A percentile compares a stretch with the other conserved stretches of the same genome.
These are phyloP conservation scores for Nesogale talazaci DNA, from an alignment of 2,113 vertebrate genomes.

Conservation along the genomic window DNA sequence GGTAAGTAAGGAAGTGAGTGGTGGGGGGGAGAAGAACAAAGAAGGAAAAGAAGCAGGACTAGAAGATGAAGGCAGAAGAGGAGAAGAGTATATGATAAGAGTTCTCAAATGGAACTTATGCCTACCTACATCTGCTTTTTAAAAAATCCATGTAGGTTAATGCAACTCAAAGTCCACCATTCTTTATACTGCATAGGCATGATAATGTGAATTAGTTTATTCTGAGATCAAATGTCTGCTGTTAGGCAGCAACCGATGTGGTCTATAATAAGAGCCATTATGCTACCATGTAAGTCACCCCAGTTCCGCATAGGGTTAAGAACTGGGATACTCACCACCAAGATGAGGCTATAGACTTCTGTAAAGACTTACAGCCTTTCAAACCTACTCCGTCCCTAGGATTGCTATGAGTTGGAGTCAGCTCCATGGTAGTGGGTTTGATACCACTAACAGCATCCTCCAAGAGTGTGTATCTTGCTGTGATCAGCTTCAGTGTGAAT, in stretches of 20 bases:
- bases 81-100: constrained; percentile 28
- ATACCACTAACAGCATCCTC: constrained; percentile 35
- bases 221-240: constrained; percentile 33
- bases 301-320: too few species aligned
- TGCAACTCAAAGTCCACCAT: constrained; percentile 2
- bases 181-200: background rate
- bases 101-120: constrained; percentile 48
- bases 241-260: background rate
- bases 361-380: too few species aligned
- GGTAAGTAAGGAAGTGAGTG: background rate
- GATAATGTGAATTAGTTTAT: constrained; percentile 37
- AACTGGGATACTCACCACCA: too few species aligned
- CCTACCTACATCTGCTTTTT: background rate
- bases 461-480: constrained; percentile 54
- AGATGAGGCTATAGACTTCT: too few species aligned
- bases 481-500: constrained; percentile 60
- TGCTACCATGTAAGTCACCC: too few species aligned
- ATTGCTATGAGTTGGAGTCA: too few species aligned
- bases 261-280: constrained; percentile 25
- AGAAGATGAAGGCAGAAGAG: background rate
- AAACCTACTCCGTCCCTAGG: too few species aligned
- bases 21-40: background rate
- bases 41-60: background rate
- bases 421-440: too few species aligned
- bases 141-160: background rate